These are phyloP conservation scores for Agrilus planipennis DNA, from an alignment of 1,140 invertebrate species.

Conservation along the genomic window DNA sequence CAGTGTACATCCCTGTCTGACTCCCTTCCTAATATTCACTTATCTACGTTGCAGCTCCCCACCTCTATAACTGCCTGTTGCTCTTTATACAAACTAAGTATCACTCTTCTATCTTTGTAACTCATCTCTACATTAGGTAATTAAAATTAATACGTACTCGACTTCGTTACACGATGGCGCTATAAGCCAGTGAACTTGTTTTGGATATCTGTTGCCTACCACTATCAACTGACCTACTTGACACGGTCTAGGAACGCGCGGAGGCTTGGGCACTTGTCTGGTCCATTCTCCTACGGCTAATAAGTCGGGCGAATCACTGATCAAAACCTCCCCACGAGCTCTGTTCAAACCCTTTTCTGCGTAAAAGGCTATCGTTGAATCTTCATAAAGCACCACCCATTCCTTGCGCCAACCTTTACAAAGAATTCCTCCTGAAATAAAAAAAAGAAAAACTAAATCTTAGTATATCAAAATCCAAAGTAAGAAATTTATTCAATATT, in stretches of 20 bases:
- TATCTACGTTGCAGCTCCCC: too few species aligned
- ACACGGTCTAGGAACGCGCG: constrained; percentile 51
- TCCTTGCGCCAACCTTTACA: constrained; percentile 69
- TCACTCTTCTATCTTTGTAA: too few species aligned
- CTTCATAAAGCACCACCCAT: constrained; percentile 68
- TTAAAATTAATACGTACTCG: constrained; percentile 22
- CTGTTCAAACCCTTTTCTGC: constrained; percentile 45
- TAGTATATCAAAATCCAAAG: too few species aligned
- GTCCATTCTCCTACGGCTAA: constrained; percentile 67
- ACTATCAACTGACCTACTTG: constrained; percentile 56
- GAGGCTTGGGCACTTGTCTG: constrained; percentile 52
- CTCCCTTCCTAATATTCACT: too few species aligned
- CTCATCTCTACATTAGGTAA: too few species aligned
- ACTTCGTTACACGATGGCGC: constrained; percentile 30
- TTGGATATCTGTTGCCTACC: constrained; percentile 44
- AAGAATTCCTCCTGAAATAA: constrained; percentile 53
- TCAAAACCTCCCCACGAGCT: constrained; percentile 41
- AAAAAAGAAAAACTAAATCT: constrained; percentile 3
- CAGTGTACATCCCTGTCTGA: too few species aligned
- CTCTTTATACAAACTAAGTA: too few species aligned
- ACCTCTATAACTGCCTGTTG: too few species aligned
- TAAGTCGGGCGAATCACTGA: constrained; percentile 65
- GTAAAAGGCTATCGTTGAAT: constrained; percentile 68
- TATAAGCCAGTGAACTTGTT: constrained; percentile 30
- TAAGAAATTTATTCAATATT: too few species aligned